Percentiles rank a stretch among this genome's conserved stretches.
Evolutionary conservation across 2,888 invertebrate genomes (phyloP).

Genomic region (Marronus borbonicus): DNA sequence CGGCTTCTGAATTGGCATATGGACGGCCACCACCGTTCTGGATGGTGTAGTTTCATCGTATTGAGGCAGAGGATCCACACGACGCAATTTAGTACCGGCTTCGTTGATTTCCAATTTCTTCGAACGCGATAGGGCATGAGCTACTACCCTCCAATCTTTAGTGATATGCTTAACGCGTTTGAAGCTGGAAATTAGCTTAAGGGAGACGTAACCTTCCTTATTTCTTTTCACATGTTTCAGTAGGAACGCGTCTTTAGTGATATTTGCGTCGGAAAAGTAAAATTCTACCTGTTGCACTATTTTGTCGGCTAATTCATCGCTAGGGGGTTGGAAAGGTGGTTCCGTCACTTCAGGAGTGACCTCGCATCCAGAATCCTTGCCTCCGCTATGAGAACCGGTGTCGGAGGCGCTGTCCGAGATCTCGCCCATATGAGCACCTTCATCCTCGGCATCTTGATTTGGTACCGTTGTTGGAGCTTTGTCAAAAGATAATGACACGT

Average conservation of each 20-base stretch:
- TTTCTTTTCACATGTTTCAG: constrained; percentile 95
- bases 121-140: constrained; percentile 85
- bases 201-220: constrained; percentile 95
- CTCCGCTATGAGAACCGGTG: constrained; percentile 75
- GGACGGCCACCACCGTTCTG: constrained; percentile 90
- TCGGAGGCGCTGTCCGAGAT: constrained; percentile 79
- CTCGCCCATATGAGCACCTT: constrained; percentile 76
- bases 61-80: constrained; percentile 87
- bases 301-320: constrained; percentile 83
- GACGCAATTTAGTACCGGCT: constrained; percentile 89
- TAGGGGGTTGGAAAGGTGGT: constrained; percentile 79
- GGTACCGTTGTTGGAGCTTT: constrained; percentile 55
- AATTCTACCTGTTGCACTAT: constrained; percentile 93
- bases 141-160: constrained; percentile 95
- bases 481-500: constrained; percentile 74
- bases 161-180: constrained; percentile 95
- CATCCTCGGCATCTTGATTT: constrained; percentile 71
- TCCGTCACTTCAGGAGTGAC: constrained; percentile 74
- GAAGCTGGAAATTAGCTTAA: constrained; percentile 95
- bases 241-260: constrained; percentile 95
- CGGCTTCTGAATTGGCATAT: constrained; percentile 87
- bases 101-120: constrained; percentile 91
- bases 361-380: constrained; percentile 81
- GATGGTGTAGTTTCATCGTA: constrained; percentile 95
- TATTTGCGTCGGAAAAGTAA: constrained; percentile 96